Percentiles rank a stretch among this genome's conserved stretches.
Evolutionary conservation across 2,797 vertebrate genomes (phyloP).

Genomic region (Antrozous pallidus): DNA sequence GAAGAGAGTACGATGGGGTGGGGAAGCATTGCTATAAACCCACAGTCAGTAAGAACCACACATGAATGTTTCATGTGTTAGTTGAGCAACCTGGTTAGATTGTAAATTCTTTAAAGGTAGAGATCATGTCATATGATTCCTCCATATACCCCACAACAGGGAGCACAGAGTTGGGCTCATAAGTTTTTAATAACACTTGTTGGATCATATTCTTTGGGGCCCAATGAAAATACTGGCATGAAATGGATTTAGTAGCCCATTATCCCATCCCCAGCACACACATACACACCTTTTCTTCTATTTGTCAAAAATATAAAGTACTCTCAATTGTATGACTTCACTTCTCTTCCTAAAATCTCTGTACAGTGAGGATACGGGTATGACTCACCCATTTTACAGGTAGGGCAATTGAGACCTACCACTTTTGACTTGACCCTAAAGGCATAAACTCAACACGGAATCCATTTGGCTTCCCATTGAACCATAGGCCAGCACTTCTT

Average conservation of each 20-base stretch:
- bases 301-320: neutral
- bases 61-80: neutral
- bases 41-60: neutral
- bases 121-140: neutral
- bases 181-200: neutral
- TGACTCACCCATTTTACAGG: neutral
- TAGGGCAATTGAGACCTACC: neutral
- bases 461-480: neutral
- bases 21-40: neutral
- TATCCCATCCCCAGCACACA: neutral
- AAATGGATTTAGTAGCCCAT: neutral
- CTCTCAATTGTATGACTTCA: neutral
- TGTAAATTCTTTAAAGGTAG: constrained; percentile 20
- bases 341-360: neutral
- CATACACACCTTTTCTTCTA: neutral
- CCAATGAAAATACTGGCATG: neutral
- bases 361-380: neutral
- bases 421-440: neutral
- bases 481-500: neutral
- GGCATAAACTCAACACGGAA: neutral
- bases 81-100: neutral
- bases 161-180: neutral
- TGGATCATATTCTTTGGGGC: neutral
- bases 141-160: neutral
- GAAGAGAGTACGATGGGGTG: neutral